A percentile compares a stretch with the other conserved stretches of the same genome.
These are phyloP conservation scores for Rhincodon typus DNA, from an alignment of 2,797 vertebrate genomes.

Conservation along the genomic window DNA sequence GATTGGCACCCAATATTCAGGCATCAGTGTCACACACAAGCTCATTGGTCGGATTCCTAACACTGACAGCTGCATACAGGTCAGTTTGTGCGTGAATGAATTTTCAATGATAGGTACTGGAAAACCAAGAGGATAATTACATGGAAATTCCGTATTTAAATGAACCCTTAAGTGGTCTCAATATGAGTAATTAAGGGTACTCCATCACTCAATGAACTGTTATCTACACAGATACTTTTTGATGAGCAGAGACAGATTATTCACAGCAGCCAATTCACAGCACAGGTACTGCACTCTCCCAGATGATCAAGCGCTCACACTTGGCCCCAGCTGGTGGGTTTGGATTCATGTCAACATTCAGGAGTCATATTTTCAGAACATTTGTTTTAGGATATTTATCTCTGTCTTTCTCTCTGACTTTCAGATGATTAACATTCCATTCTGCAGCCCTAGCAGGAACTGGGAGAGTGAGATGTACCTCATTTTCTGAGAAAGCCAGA, in stretches of 20 bases:
- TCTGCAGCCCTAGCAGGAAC: neutral
- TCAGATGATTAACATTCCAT: neutral
- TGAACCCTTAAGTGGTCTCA: neutral
- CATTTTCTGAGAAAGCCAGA: neutral
- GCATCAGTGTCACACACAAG: neutral
- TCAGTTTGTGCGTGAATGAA: neutral
- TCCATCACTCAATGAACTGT: neutral
- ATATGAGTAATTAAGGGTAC: constrained; percentile 1
- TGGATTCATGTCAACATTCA: constrained; percentile 18
- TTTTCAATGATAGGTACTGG: neutral
- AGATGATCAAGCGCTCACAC: neutral
- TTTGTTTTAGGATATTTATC: neutral
- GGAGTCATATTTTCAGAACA: neutral
- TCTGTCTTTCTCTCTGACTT: neutral
- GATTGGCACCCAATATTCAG: neutral
- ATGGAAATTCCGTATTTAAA: constrained; percentile 3
- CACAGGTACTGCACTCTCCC: neutral
- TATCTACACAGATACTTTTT: neutral
- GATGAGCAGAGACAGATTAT: constrained; percentile 19
- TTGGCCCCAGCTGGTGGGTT: neutral
- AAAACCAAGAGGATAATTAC: constrained; percentile 6
- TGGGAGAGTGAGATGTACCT: neutral
- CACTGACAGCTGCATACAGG: neutral
- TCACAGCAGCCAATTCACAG: neutral
- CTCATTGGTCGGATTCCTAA: neutral